A percentile compares a stretch with the other conserved stretches of the same genome.
These are phyloP conservation scores for Microplitis demolitor DNA, from an alignment of 1,140 invertebrate species.

Conservation along the genomic window DNA sequence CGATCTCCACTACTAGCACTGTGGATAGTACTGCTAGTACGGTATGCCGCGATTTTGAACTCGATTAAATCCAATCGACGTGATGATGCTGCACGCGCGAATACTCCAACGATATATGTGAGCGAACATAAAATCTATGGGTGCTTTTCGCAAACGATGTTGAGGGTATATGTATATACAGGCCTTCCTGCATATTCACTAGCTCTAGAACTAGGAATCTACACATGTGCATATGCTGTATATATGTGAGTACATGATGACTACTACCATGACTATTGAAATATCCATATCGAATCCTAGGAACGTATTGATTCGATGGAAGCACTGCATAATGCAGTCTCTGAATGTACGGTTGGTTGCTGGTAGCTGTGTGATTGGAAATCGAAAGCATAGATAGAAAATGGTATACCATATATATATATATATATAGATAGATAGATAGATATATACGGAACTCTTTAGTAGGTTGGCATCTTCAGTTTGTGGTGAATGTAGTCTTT, in stretches of 20 bases:
- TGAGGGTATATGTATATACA: not conserved
- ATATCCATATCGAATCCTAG: slow-evolving; percentile 1
- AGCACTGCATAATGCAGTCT: not conserved
- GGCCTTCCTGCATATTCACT: not conserved
- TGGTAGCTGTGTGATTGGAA: not conserved
- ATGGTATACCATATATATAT: too few species aligned
- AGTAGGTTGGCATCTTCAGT: not conserved
- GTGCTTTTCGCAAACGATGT: slow-evolving; percentile 1
- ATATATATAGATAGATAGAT: too few species aligned
- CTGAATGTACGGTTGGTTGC: not conserved
- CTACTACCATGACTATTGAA: not conserved
- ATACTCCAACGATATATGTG: not conserved
- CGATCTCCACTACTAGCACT: not conserved
- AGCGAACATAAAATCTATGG: not conserved
- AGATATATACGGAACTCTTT: too few species aligned
- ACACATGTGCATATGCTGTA: too few species aligned
- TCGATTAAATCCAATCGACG: slow-evolving; percentile 12
- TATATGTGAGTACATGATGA: too few species aligned
- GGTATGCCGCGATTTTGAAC: slow-evolving; percentile 4
- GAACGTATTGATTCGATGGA: not conserved
- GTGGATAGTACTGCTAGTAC: too few species aligned
- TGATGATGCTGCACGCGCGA: slow-evolving; percentile 1
- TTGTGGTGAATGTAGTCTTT: not conserved
- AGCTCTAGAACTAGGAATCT: too few species aligned
- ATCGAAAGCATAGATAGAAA: not conserved